Percentiles rank a stretch among this genome's conserved stretches.
phyloP scores from a whole-genome alignment of 2,113 vertebrate genomes.

The Hystrix cristata region DNA sequence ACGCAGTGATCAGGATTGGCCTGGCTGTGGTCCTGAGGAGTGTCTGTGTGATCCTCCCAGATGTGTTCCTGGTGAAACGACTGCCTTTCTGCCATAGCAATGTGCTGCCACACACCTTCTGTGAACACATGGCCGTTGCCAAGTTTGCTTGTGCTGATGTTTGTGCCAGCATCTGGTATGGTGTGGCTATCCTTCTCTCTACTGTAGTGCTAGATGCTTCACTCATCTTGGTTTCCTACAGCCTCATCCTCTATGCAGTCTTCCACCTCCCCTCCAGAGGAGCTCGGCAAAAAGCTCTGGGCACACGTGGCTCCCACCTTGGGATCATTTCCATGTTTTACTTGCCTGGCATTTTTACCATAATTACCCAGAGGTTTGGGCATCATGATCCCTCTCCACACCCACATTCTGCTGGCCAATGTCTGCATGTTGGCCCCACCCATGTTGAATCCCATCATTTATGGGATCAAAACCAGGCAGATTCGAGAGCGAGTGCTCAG shows the following conservation, averaged over 20 bases:
- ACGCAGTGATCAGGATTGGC: not conserved
- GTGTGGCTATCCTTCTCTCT: conserved; percentile 20
- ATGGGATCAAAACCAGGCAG: conserved; percentile 54
- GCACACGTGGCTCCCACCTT: conserved; percentile 42
- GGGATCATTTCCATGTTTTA: conserved; percentile 70
- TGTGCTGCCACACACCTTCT: conserved; percentile 64
- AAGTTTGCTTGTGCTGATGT: conserved; percentile 64
- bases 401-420: conserved; percentile 60
- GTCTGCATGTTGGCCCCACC: conserved; percentile 59
- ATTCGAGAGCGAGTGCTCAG: conserved; percentile 2
- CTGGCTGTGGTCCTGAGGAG: conserved; percentile 46
- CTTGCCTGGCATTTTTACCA: conserved; percentile 46
- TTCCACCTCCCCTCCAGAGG: conserved; percentile 18
- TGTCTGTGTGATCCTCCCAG: conserved; percentile 14
- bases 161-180: conserved; percentile 21
- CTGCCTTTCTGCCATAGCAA: conserved; percentile 60
- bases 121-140: conserved; percentile 68
- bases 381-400: conserved; percentile 15
- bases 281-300: conserved; percentile 51
- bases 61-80: conserved; percentile 63
- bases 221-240: conserved; percentile 52
- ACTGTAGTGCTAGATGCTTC: conserved; percentile 36
- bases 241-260: conserved; percentile 36
- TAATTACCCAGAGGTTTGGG: conserved; percentile 52
- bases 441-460: conserved; percentile 56